These are phyloP conservation scores for Ambastaia sidthimunki DNA, from an alignment of 2,797 vertebrate species.

Conservation along the genomic window DNA sequence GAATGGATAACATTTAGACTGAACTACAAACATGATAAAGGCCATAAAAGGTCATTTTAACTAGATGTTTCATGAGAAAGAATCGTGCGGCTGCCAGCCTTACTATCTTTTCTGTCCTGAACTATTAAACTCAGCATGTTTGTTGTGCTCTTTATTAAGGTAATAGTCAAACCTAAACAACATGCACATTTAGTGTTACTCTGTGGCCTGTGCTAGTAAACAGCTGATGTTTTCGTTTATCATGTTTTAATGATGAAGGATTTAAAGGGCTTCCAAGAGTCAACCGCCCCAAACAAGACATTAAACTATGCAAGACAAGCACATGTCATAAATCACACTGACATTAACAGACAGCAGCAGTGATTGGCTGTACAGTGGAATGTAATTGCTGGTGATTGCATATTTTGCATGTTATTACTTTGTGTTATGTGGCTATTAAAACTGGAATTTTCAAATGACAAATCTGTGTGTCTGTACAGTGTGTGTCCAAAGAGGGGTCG, in stretches of 20 bases:
- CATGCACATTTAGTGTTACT: conserved; percentile 12
- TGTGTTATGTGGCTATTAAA: conserved; percentile 58
- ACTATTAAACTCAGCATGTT: conserved; percentile 11
- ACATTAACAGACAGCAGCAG: too few relatives aligned
- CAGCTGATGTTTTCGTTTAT: not conserved
- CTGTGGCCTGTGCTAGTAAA: conserved; percentile 20
- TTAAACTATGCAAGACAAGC: conserved; percentile 61
- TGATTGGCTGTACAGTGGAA: conserved; percentile 7
- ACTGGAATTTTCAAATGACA: conserved; percentile 32
- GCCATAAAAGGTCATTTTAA: not conserved
- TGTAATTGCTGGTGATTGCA: conserved; percentile 29
- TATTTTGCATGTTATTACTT: conserved; percentile 57
- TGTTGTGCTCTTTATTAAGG: too few relatives aligned
- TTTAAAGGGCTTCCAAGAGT: conserved; percentile 56
- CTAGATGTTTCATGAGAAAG: conserved; percentile 4
- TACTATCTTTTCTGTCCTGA: not conserved
- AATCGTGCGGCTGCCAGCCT: not conserved
- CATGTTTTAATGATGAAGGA: conserved; percentile 36
- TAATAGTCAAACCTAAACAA: conserved; percentile 13
- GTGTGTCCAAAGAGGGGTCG: too few relatives aligned
- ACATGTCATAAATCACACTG: conserved; percentile 38
- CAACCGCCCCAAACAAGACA: conserved; percentile 17
- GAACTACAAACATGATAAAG: not conserved
- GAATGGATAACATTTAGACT: not conserved
- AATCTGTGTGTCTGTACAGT: not conserved